These are phyloP conservation scores for Phortica okadai DNA, from an alignment of 2,888 invertebrate species.

Conservation along the genomic window DNA sequence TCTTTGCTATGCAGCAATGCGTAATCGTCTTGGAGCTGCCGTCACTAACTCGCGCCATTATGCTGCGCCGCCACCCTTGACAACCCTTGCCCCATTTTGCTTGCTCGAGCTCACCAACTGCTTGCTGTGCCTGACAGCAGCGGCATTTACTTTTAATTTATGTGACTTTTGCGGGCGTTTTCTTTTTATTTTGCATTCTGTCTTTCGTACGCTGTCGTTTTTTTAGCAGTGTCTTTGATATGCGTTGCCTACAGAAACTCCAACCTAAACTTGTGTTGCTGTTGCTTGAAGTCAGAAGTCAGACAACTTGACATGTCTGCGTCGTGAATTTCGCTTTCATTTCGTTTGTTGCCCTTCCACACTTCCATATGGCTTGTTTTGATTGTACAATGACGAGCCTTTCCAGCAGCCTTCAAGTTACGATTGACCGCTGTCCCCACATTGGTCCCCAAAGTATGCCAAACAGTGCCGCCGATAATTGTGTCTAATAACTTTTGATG, in stretches of 20 bases:
- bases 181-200: slow-evolving; percentile 15
- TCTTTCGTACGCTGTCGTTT: slow-evolving; percentile 5
- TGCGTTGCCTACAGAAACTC: slow-evolving; percentile 34
- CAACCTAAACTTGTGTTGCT: too few species aligned
- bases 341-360: neutral
- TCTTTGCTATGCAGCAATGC: slow-evolving; percentile 1
- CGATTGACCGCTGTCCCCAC: neutral
- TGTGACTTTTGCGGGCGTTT: slow-evolving; percentile 52
- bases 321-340: slow-evolving; percentile 48
- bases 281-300: slow-evolving; percentile 49
- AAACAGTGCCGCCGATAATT: slow-evolving; percentile 56
- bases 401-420: slow-evolving; percentile 38
- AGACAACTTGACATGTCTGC: slow-evolving; percentile 36
- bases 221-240: slow-evolving; percentile 5
- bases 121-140: slow-evolving; percentile 58
- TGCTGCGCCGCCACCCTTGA: neutral
- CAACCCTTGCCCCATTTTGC: neutral
- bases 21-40: neutral
- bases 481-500: slow-evolving; percentile 70
- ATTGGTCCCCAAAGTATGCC: neutral
- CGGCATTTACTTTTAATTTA: slow-evolving; percentile 71
- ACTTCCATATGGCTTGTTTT: too few species aligned
- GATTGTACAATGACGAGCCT: too few species aligned
- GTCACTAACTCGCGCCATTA: neutral
- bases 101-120: slow-evolving; percentile 31